phyloP scores from a whole-genome alignment of 2,888 invertebrate species.

The Julus scandinavius region DNA sequence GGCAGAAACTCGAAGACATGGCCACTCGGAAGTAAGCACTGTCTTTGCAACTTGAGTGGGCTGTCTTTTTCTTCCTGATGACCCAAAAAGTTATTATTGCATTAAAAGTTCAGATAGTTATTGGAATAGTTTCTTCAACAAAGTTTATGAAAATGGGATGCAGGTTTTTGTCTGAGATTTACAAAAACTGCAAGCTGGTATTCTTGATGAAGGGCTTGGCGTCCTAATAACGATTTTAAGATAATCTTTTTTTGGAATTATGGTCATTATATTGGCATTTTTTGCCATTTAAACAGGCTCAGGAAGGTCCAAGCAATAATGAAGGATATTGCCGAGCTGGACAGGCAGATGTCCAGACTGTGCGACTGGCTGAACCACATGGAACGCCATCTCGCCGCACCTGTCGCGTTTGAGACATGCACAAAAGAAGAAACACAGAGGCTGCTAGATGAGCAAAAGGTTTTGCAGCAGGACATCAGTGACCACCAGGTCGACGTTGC shows the following conservation, averaged over 20 bases:
- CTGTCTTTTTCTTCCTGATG: background rate
- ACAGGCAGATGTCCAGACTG: constrained; percentile 78
- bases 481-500: constrained; percentile 80
- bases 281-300: background rate
- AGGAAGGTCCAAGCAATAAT: constrained; percentile 64
- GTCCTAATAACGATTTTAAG: no score
- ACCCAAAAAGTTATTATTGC: background rate
- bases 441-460: constrained; percentile 45
- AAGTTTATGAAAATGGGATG: no score
- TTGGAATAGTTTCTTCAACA: no score
- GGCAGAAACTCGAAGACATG: constrained; percentile 55
- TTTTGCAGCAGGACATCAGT: constrained; percentile 78
- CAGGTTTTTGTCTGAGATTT: no score
- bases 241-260: no score
- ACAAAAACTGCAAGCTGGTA: no score
- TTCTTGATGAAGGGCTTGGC: no score
- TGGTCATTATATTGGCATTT: background rate
- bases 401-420: constrained; percentile 75
- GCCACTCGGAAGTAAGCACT: constrained; percentile 54
- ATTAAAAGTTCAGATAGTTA: no score
- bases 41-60: background rate
- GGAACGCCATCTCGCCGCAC: constrained; percentile 76
- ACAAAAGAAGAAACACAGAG: constrained; percentile 69
- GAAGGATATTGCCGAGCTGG: constrained; percentile 76
- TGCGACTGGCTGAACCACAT: constrained; percentile 78